Evolutionary conservation across 2,888 invertebrate species (phyloP).

Genomic region (Acrobasis consociella): DNA sequence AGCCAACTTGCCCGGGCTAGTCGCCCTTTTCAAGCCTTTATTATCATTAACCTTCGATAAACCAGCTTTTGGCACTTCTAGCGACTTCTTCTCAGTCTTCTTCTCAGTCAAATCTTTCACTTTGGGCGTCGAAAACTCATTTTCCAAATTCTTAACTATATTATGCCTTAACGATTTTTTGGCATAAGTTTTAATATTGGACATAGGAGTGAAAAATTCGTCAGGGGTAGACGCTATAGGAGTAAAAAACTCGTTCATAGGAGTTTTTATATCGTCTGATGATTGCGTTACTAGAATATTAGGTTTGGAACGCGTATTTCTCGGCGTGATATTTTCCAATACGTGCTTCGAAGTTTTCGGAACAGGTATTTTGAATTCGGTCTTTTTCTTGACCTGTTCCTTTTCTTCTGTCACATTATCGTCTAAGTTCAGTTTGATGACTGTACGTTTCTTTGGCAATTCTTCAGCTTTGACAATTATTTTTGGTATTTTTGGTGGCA

Average conservation of each 20-base stretch:
- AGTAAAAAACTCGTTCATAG: slow-evolving; percentile 50
- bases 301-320: slow-evolving; percentile 41
- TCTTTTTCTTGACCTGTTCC: slow-evolving; percentile 40
- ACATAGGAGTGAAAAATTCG: slow-evolving; percentile 64
- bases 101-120: slow-evolving; percentile 10
- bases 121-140: slow-evolving; percentile 59
- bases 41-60: slow-evolving; percentile 34
- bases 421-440: slow-evolving; percentile 60
- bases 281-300: slow-evolving; percentile 43
- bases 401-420: slow-evolving; percentile 43
- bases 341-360: slow-evolving; percentile 51
- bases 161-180: slow-evolving; percentile 47
- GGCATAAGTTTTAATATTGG: slow-evolving; percentile 57
- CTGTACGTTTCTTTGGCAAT: slow-evolving; percentile 53
- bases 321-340: slow-evolving; percentile 58
- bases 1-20: slow-evolving; percentile 60
- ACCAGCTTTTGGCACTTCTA: slow-evolving; percentile 27
- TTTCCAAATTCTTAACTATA: slow-evolving; percentile 65
- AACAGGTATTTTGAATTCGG: slow-evolving; percentile 63
- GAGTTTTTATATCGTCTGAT: slow-evolving; percentile 32
- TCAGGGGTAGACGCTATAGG: slow-evolving; percentile 52
- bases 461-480: slow-evolving; percentile 59
- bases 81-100: slow-evolving; percentile 8
- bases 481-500: slow-evolving; percentile 41
- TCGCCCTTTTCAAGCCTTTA: slow-evolving; percentile 48